These are phyloP conservation scores for Apantesis nais DNA, from an alignment of 2,888 invertebrate genomes.

Conservation along the genomic window DNA sequence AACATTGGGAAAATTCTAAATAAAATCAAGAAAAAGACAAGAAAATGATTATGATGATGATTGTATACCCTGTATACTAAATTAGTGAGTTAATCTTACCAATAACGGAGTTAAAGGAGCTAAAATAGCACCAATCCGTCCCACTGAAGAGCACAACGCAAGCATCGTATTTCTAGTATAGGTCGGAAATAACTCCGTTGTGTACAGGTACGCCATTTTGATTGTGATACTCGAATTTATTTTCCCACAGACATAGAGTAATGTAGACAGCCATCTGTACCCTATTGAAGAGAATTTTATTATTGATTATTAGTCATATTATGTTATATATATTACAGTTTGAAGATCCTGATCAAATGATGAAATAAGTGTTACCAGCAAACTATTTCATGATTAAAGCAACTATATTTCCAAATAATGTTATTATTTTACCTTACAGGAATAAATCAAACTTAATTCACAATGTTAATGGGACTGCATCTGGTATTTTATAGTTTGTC, in stretches of 20 bases:
- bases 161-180: constrained; percentile 24
- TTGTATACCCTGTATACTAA: neutral
- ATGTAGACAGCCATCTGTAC: constrained; percentile 5
- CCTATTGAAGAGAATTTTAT: neutral
- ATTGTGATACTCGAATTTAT: constrained; percentile 13
- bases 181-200: constrained; percentile 22
- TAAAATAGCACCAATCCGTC: constrained; percentile 18
- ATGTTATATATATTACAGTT: neutral
- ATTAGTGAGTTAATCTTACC: constrained; percentile 5
- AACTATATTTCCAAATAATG: too few relatives aligned
- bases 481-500: too few relatives aligned
- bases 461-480: too few relatives aligned
- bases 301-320: neutral
- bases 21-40: neutral
- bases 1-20: neutral
- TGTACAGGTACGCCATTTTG: constrained; percentile 16
- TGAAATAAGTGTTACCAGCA: too few relatives aligned
- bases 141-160: constrained; percentile 15
- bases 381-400: too few relatives aligned
- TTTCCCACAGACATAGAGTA: constrained; percentile 1
- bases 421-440: too few relatives aligned
- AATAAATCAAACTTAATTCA: too few relatives aligned
- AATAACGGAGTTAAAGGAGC: constrained; percentile 23
- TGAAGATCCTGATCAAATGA: too few relatives aligned
- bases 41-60: neutral